These are phyloP conservation scores for Drosophila orena DNA, from an alignment of 1,140 invertebrate genomes.

Conservation along the genomic window DNA sequence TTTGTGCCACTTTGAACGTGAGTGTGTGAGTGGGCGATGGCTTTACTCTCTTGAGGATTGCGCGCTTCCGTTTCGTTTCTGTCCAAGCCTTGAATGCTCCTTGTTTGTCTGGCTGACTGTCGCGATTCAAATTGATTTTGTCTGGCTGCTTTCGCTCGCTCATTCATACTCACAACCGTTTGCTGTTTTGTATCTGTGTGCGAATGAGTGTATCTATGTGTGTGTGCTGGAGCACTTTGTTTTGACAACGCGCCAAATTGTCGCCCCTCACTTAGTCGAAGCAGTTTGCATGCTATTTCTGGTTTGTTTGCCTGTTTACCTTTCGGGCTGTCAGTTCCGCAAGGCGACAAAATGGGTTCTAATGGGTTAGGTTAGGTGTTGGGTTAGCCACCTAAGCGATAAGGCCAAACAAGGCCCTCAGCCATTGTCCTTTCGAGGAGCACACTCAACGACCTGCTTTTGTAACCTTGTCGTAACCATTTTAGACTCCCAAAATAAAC, in stretches of 20 bases:
- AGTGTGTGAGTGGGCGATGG: slow-evolving; percentile 12
- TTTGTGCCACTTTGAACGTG: slow-evolving; percentile 12
- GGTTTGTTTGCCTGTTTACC: slow-evolving; percentile 64
- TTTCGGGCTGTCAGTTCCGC: slow-evolving; percentile 13
- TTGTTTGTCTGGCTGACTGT: slow-evolving; percentile 52
- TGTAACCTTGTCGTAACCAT: slow-evolving; percentile 18
- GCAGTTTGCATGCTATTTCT: slow-evolving; percentile 54
- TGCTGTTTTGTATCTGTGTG: slow-evolving; percentile 11
- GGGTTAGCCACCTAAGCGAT: slow-evolving; percentile 16
- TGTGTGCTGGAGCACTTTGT: slow-evolving; percentile 61
- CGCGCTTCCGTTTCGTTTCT: slow-evolving; percentile 17
- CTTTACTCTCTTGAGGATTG: slow-evolving; percentile 39
- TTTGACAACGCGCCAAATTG: slow-evolving; percentile 71
- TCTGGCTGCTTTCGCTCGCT: slow-evolving; percentile 23
- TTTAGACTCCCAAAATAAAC: slow-evolving; percentile 38
- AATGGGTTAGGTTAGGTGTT: slow-evolving; percentile 1
- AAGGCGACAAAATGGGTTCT: neutral
- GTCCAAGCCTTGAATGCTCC: slow-evolving; percentile 30
- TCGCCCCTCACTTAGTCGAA: slow-evolving; percentile 45
- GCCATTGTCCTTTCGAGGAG: slow-evolving; percentile 18
- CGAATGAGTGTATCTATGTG: slow-evolving; percentile 17
- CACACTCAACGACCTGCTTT: neutral
- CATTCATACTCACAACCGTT: neutral
- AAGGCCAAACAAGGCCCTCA: slow-evolving; percentile 20
- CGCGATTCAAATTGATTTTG: slow-evolving; percentile 71